phyloP scores from a whole-genome alignment of 2,113 vertebrate species.

The Paedocypris sp. region DNA sequence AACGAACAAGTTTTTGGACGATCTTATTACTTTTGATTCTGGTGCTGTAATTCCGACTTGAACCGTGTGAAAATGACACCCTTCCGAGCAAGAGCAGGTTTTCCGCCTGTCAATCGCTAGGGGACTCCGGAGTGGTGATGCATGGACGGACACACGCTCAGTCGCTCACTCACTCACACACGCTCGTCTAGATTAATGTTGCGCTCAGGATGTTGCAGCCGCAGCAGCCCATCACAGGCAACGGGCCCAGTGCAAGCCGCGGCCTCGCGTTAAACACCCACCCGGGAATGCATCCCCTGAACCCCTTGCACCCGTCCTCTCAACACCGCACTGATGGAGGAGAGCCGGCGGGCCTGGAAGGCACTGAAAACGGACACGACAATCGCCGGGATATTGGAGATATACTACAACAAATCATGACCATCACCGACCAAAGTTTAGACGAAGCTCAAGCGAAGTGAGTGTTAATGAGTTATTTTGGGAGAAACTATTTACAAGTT shows the following conservation, averaged over 20 bases:
- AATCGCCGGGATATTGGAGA: conserved; percentile 85
- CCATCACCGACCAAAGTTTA: conserved; percentile 98
- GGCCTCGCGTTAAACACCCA: conserved; percentile 59
- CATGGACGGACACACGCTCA: conserved; percentile 26
- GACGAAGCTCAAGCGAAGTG: conserved; percentile 97
- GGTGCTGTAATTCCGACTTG: too few relatives aligned
- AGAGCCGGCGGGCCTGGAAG: conserved; percentile 73
- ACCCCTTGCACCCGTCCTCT: conserved; percentile 51
- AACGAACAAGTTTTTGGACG: too few relatives aligned
- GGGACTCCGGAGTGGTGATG: conserved; percentile 42
- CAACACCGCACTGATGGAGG: conserved; percentile 58
- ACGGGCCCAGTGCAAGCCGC: conserved; percentile 62
- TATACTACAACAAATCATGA: conserved; percentile 98
- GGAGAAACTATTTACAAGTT: not conserved
- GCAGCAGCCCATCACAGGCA: conserved; percentile 66
- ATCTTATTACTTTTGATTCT: too few relatives aligned
- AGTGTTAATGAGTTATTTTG: conserved; percentile 33
- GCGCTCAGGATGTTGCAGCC: conserved; percentile 67
- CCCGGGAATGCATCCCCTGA: conserved; percentile 59
- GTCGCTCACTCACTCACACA: not conserved
- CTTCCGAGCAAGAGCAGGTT: conserved; percentile 5
- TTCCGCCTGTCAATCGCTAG: conserved; percentile 48
- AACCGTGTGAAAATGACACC: not conserved
- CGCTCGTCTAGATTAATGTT: conserved; percentile 46
- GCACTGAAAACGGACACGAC: conserved; percentile 84